Evolutionary conservation across 2,797 vertebrate genomes (phyloP).

Genomic region (Alfaro cultratus): DNA sequence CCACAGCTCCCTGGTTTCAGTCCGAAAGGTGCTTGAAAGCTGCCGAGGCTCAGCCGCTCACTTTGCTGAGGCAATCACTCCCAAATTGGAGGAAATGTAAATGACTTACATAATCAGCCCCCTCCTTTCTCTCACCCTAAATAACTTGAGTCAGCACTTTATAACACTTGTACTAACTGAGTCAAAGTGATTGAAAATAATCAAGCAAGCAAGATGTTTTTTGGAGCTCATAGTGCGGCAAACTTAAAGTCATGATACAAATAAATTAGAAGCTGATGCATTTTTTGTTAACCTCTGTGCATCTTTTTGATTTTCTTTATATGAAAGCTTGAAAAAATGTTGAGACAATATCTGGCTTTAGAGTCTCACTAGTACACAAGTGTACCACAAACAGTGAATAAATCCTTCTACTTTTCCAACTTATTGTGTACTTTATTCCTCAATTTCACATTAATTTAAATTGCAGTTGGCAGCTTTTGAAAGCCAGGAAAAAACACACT

Average conservation of each 20-base stretch:
- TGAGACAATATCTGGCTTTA: slow-evolving; percentile 1
- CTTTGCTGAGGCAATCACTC: slow-evolving; percentile 64
- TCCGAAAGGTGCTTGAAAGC: slow-evolving; percentile 58
- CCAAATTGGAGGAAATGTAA: slow-evolving; percentile 66
- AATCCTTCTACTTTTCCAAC: slow-evolving; percentile 7
- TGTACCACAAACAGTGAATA: neutral
- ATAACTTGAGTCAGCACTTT: slow-evolving; percentile 56
- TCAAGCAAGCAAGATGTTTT: slow-evolving; percentile 1
- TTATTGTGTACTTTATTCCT: slow-evolving; percentile 22
- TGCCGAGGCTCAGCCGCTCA: slow-evolving; percentile 52
- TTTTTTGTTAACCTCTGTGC: slow-evolving; percentile 5
- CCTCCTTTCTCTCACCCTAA: neutral
- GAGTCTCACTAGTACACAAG: neutral
- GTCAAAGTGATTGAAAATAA: neutral
- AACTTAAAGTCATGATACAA: slow-evolving; percentile 25
- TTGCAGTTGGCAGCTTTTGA: slow-evolving; percentile 55
- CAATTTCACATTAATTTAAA: slow-evolving; percentile 65
- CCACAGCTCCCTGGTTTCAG: slow-evolving; percentile 54
- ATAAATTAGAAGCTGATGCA: slow-evolving; percentile 3
- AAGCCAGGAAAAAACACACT: slow-evolving; percentile 50
- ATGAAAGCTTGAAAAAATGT: no score
- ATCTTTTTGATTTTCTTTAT: slow-evolving; percentile 4
- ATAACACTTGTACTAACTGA: slow-evolving; percentile 44
- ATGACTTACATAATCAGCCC: slow-evolving; percentile 65
- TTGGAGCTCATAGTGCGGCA: slow-evolving; percentile 15